Evolutionary conservation across 2,113 vertebrate genomes (phyloP).

Genomic region (Hippocampus zosterae): DNA sequence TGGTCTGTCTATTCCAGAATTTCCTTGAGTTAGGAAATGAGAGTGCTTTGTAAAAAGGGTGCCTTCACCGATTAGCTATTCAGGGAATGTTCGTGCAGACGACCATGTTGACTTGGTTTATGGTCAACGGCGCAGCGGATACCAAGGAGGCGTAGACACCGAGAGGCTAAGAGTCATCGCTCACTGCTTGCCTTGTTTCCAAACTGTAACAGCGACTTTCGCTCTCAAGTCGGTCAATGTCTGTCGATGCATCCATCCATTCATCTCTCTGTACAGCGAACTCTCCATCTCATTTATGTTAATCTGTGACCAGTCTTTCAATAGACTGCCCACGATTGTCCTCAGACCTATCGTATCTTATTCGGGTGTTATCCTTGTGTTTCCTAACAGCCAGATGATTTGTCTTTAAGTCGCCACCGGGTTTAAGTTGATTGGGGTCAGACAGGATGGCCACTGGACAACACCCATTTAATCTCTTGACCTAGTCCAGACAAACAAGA

Average conservation of each 20-base stretch:
- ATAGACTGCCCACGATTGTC: background rate
- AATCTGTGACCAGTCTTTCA: background rate
- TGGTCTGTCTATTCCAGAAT: slow-evolving; percentile 15
- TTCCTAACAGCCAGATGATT: slow-evolving; percentile 35
- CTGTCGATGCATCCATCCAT: background rate
- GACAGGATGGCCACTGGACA: slow-evolving; percentile 44
- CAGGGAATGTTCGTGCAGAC: slow-evolving; percentile 34
- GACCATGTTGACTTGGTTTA: slow-evolving; percentile 58
- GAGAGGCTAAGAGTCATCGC: slow-evolving; percentile 51
- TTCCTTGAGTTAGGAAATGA: slow-evolving; percentile 50
- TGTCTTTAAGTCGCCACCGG: slow-evolving; percentile 26
- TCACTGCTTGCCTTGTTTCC: slow-evolving; percentile 48
- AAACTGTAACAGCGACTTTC: background rate
- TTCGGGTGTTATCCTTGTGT: background rate
- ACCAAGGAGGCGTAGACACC: slow-evolving; percentile 48
- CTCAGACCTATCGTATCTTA: slow-evolving; percentile 4
- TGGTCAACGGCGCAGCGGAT: slow-evolving; percentile 26
- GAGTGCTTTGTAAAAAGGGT: slow-evolving; percentile 40
- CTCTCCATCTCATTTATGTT: background rate
- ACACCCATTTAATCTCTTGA: slow-evolving; percentile 53
- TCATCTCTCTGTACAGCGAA: background rate
- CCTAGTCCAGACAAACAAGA: slow-evolving; percentile 50
- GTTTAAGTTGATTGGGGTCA: slow-evolving; percentile 52
- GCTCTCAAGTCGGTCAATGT: slow-evolving; percentile 5
- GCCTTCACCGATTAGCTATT: slow-evolving; percentile 38